Evolutionary conservation across 2,888 invertebrate species (phyloP), one percentile per base, ranked within the genome.

Genomic region (Eudasyphora cyanicolor): DNA sequence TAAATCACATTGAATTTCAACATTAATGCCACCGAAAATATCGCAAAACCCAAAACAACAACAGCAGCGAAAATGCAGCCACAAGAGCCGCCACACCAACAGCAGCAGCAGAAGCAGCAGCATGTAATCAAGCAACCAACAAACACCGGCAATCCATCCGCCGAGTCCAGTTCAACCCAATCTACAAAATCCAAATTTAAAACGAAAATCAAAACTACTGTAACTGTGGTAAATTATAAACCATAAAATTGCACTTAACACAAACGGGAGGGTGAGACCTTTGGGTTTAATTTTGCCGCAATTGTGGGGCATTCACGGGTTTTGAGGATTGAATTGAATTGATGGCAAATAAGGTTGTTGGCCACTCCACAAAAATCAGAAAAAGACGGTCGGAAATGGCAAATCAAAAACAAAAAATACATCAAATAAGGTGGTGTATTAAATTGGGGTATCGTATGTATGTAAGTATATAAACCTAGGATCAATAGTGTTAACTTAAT

Each of bases 1-100:
- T 82, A 75, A 83, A 83, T 62, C 67, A 62, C 76, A 74, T 62
- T 76, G 73, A 79, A 60, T 76, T 76, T 82, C 73, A 75, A 54
- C 75, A 76, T 19, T 45, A 64, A 21, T 69, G 75, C 42, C 32
- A 45, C 19, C 42, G 64, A 35, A 19, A 64, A 64, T 7, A 38
- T n/a, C 14, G 32, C n/a, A 6, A n/a, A 45, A n/a, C n/a, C 8
- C 5, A 21, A 1, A 2, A 24, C 21, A 24, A 57, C 57, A 57
- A 57, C 27, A 27, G 14, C 57, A 27, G 12, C 57, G 12, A 51
- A 8, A 4, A 32, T 8, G 6, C 24, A 54, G 17, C 17, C 14
- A 8, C n/a, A n/a, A n/a, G n/a, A n/a, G n/a, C n/a, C n/a, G n/a
- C n/a, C n/a, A 24, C 54, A 54, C 6, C 24, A 54, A 17, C 17